Percentiles rank a stretch among this genome's conserved stretches.
phyloP scores from a whole-genome alignment of 2,888 invertebrate species.

The Esperia sulphurella region DNA sequence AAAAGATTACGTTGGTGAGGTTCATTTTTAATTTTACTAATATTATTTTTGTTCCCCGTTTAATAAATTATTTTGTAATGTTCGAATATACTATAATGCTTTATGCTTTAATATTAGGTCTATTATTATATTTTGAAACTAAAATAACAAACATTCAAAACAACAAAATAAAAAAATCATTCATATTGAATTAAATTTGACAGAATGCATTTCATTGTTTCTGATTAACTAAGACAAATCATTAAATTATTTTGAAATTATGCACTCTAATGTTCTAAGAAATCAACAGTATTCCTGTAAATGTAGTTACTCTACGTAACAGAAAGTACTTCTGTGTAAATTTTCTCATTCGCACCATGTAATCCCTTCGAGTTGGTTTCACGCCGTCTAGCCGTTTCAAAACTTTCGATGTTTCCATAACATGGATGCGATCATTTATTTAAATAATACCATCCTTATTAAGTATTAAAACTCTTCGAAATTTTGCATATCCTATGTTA shows the following conservation, averaged over 20 bases:
- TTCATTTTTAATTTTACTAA: conserved; percentile 76
- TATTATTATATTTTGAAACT: background rate
- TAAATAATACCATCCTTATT: background rate
- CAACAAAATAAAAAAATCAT: too few species aligned
- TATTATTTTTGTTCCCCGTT: conserved; percentile 38
- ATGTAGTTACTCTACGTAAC: too few species aligned
- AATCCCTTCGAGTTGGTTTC: conserved; percentile 43
- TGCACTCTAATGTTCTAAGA: too few species aligned
- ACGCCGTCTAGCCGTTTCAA: conserved; percentile 35
- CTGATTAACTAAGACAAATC: too few species aligned
- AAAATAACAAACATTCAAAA: too few species aligned
- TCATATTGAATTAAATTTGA: too few species aligned
- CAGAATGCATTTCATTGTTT: too few species aligned
- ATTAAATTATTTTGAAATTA: too few species aligned
- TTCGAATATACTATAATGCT: conserved; percentile 22
- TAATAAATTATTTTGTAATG: conserved; percentile 25
- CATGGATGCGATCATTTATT: conserved; percentile 27
- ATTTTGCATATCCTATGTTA: too few species aligned
- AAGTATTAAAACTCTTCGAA: background rate
- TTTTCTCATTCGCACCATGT: conserved; percentile 47
- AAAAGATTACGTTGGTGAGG: conserved; percentile 73
- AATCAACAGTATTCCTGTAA: too few species aligned
- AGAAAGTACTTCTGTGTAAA: conserved; percentile 23
- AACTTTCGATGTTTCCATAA: conserved; percentile 35
- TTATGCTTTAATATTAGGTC: conserved; percentile 8